Conservation (phyloP, 2,888 invertebrate genomes). For the Dilophus febrilis region DNA sequence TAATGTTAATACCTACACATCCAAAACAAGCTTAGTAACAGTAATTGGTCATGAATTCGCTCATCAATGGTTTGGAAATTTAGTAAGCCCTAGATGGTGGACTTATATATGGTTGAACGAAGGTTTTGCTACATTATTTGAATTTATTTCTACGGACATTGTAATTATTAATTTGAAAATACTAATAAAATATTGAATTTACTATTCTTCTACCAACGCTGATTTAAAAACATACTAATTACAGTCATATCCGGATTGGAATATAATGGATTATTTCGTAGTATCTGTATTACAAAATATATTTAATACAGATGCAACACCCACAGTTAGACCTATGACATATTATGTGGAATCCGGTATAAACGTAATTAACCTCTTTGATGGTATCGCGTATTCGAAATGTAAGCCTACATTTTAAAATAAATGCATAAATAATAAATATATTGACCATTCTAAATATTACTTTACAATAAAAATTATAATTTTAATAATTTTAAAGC, state of each 20-base stretch:
- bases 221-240: not conserved
- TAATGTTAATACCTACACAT: constrained; percentile 18
- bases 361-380: constrained; percentile 68
- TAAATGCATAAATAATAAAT: too few species aligned
- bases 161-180: constrained; percentile 19
- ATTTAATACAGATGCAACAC: constrained; percentile 51
- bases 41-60: constrained; percentile 40
- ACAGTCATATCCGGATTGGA: constrained; percentile 45
- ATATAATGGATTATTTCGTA: constrained; percentile 58
- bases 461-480: constrained; percentile 17
- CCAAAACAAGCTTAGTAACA: constrained; percentile 31
- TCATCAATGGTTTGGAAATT: constrained; percentile 70
- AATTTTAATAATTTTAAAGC: constrained; percentile 22
- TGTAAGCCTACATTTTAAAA: constrained; percentile 38
- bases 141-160: constrained; percentile 40
- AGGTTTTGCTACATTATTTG: constrained; percentile 53
- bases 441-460: constrained; percentile 18
- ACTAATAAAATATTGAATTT: not conserved
- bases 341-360: constrained; percentile 66
- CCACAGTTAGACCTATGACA: constrained; percentile 63
- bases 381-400: constrained; percentile 76
- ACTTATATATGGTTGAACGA: constrained; percentile 55
- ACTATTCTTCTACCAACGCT: too few species aligned
- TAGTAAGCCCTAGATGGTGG: constrained; percentile 55
- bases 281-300: constrained; percentile 56